These are phyloP conservation scores for Pituophis catenifer DNA, from an alignment of 2,113 vertebrate species.

Conservation along the genomic window DNA sequence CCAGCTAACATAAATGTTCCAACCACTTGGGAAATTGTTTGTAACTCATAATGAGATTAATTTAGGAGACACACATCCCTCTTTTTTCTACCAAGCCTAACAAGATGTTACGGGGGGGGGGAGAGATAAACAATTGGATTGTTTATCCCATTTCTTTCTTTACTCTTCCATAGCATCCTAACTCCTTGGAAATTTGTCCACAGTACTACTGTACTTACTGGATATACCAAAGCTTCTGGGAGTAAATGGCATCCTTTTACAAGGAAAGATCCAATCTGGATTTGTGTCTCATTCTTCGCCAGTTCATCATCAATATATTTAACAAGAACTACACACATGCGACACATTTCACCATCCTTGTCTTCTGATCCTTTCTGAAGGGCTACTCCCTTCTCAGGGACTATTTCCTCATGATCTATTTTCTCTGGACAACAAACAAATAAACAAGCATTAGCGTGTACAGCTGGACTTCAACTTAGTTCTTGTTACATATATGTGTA, in stretches of 20 bases:
- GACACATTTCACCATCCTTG: conserved; percentile 72
- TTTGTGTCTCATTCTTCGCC: conserved; percentile 85
- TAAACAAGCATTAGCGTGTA: not conserved
- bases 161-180: not conserved
- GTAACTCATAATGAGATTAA: not conserved
- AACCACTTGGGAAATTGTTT: not conserved
- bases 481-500: not conserved
- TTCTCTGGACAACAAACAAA: conserved; percentile 7
- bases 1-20: not conserved
- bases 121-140: not conserved
- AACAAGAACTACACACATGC: conserved; percentile 83
- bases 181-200: not conserved
- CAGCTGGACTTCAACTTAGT: fast-evolving
- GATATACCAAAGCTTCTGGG: conserved; percentile 59
- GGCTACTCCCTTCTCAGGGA: not conserved
- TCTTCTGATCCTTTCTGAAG: conserved; percentile 45
- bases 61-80: not conserved
- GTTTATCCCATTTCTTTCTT: not conserved
- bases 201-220: conserved; percentile 13
- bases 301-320: conserved; percentile 78
- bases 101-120: not conserved
- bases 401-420: conserved; percentile 11
- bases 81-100: too few relatives aligned
- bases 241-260: conserved; percentile 85
- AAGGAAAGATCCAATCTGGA: conserved; percentile 78